Conservation (phyloP, 2,888 invertebrate species). For the Aphodius granarius region DNA sequence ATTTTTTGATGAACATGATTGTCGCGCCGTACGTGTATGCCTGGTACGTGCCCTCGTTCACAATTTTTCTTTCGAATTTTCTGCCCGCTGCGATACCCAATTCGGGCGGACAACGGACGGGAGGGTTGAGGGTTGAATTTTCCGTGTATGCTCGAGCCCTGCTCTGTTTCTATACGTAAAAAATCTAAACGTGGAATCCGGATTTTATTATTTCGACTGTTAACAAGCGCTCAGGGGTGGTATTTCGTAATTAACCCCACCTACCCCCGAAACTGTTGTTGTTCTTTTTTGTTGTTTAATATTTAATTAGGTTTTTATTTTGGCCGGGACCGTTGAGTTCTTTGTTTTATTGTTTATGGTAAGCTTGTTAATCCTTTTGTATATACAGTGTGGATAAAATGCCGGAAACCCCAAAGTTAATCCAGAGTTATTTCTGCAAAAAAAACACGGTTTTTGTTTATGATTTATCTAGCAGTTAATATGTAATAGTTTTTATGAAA, state of each 20-base stretch:
- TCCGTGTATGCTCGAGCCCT: not conserved
- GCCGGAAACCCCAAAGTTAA: too few species aligned
- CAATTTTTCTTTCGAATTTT: constrained; percentile 9
- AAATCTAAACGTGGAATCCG: not conserved
- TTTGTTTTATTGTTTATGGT: not conserved
- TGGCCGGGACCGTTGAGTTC: not conserved
- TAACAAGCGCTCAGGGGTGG: not conserved
- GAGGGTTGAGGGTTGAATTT: not conserved
- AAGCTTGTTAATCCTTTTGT: not conserved
- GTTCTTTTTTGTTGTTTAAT: not conserved
- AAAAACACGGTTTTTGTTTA: too few species aligned
- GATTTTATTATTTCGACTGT: not conserved
- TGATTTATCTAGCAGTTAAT: too few species aligned
- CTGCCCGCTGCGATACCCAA: not conserved
- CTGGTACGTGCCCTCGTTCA: constrained; percentile 7
- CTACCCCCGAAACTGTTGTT: not conserved
- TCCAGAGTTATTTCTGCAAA: too few species aligned
- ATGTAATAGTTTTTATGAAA: too few species aligned
- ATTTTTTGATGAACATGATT: constrained; percentile 22
- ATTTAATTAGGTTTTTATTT: not conserved
- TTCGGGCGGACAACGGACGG: too few species aligned
- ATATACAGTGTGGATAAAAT: too few species aligned
- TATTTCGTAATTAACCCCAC: not conserved
- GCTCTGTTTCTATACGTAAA: too few species aligned
- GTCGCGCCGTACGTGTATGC: constrained; percentile 8